Base-by-base conservation (phyloP, 2,113 vertebrate genomes). In the Antechinus flavipes region DNA sequence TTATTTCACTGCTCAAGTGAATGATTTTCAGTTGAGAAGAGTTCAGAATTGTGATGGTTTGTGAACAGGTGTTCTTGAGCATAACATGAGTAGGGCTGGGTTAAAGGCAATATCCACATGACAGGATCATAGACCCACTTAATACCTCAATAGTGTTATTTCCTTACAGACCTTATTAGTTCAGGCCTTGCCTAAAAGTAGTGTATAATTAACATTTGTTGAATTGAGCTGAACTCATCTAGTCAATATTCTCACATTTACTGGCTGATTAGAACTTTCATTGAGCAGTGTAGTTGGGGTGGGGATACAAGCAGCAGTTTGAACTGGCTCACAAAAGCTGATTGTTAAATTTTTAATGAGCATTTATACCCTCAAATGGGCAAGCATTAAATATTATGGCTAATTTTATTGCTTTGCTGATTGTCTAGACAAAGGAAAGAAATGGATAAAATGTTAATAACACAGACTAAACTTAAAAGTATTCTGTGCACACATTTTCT, bases 1-100 rank as follows among this genome's bases (percentile, higher is more conserved):
- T 12, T 84, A 42, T 42, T 27, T 94, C 95, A 84, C 7, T 58
- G 50, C 94, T 97, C 52, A 91, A 25, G 24, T 93, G n/a, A 2
- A 27, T 0, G n/a, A 35, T 92, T 95, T 94, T 84, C 25, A 26
- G 35, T 53, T 42, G 26, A 76, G 26, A 93, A 94, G 47, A n/a
- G 24, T 14, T 52, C 61, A 94, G 7, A 2, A 92, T 95, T 91
- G n/a, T 25, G 68, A 42, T 84, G n/a, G 42, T 42, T 84, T 42
- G 42, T 42, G 35, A 84, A 42, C n/a, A 84, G 68, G n/a, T 42
- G 16, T 42, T 19, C n/a, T 42, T 84, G n/a, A 84, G 6, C n/a
- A 42, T 42, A n/a, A 8, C 42, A 84, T 42, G 68, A 35, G 16
- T 19, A 84, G 19, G 16, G 16, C 42, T 84, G 68, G 14, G 16